A percentile compares a stretch with the other conserved stretches of the same genome.
Conservation (phyloP, 2,797 vertebrate species). For the Molossus molossus region DNA sequence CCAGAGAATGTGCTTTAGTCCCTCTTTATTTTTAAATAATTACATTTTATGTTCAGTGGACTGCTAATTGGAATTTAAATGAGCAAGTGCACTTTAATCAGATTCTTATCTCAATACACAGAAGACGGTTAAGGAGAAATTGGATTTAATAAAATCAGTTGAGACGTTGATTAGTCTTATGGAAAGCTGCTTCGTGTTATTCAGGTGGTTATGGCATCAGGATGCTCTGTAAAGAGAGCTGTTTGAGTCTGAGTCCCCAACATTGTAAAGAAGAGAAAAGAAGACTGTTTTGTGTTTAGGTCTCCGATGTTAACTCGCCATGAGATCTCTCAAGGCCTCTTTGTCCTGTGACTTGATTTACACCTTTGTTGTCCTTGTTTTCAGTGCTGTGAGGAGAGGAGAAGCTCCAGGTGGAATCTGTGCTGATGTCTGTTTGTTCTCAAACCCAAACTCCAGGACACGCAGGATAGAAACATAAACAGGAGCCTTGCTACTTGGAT, state of each 20-base stretch:
- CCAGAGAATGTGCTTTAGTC: not conserved
- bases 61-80: conserved; percentile 66
- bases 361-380: conserved; percentile 51
- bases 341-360: conserved; percentile 53
- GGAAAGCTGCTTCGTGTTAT: not conserved
- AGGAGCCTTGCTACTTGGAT: conserved; percentile 67
- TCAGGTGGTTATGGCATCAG: not conserved
- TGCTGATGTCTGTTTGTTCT: conserved; percentile 46
- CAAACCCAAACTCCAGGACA: conserved; percentile 42
- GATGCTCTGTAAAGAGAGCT: not conserved
- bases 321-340: not conserved
- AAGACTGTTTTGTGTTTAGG: not conserved
- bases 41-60: conserved; percentile 64
- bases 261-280: conserved; percentile 25
- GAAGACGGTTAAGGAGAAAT: conserved; percentile 1
- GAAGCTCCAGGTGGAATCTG: conserved; percentile 55
- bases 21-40: conserved; percentile 57
- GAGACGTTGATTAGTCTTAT: not conserved
- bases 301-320: not conserved
- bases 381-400: not conserved
- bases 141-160: not conserved
- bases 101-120: conserved; percentile 37
- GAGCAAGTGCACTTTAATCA: conserved; percentile 62
- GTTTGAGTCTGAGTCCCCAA: not conserved
- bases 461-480: not conserved